Base-by-base conservation (phyloP, 2,113 vertebrate species). In the Rousettus leschenaultii region DNA sequence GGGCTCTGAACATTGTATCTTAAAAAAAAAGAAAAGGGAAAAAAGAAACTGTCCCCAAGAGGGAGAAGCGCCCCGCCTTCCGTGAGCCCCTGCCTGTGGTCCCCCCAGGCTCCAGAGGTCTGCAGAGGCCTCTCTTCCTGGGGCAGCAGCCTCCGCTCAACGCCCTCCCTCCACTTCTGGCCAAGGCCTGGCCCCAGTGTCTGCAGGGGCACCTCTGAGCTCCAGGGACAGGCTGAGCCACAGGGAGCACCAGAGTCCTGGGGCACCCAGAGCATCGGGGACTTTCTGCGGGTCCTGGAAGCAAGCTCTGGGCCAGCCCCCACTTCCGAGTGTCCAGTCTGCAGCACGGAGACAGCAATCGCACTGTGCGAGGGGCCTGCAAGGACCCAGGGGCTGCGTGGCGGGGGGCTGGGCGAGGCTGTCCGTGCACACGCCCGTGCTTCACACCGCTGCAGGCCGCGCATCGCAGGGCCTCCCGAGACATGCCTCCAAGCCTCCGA, bases 1-100 rank as follows among this genome's bases (percentile, higher is more conserved):
- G 89, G 77, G 90, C 73, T 96, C 88, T 92, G 43, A 94, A 97
- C 87, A 92, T 89, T 97, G 97, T 97, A 97, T 96, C 85, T 97
- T 97, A 89, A 73, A 92, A 74, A 77, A 40, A n/a, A 19, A 4
- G 2, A 2, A 18, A 40, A 10, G 11, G 19, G 15, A 11, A 30
- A 4, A 7, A 2, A 4, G 9, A 71, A 82, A 48, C 55, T 22
- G 2, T 33, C 59, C 95, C 94, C 66, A 77, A 5, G 51, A 66
- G 22, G 70, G 86, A 92, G 40, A 87, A 86, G 85, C 14, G 88
- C 83, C 95, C 94, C 45, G 13, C 48, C 48, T 51, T 51, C 48
- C 4, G n/a, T 66, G 92, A 91, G 68, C 92, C 92, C 80, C 84
- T 63, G 93, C 78, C 85, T 94, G 16, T 66, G 48, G n/a, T 83